phyloP scores from a whole-genome alignment of 2,113 vertebrate species.

The Crotalus tigris region DNA sequence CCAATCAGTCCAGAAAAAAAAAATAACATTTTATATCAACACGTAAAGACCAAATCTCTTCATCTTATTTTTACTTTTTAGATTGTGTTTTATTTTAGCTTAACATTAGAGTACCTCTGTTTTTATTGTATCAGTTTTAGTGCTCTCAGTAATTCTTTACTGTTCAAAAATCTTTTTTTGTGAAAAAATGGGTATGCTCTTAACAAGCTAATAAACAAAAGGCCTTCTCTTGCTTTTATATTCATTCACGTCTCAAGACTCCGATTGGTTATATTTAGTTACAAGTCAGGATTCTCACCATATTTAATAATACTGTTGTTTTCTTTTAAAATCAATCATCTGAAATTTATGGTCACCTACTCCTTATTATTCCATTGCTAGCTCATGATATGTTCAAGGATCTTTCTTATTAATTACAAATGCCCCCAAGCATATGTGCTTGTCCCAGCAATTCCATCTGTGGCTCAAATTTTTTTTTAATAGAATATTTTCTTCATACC shows the following conservation, averaged over 20 bases:
- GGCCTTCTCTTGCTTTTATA: background rate
- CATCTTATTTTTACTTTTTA: background rate
- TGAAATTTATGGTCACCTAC: background rate
- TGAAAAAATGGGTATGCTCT: background rate
- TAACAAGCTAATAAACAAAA: background rate
- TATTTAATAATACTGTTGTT: background rate
- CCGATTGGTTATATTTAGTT: background rate
- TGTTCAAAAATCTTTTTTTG: background rate
- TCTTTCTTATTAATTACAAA: constrained; percentile 2
- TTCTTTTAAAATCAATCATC: background rate
- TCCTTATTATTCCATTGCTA: background rate
- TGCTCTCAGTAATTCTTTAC: background rate
- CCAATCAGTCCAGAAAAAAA: background rate
- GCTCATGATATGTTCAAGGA: background rate
- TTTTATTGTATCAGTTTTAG: background rate
- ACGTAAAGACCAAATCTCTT: background rate
- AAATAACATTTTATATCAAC: background rate
- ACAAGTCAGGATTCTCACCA: constrained; percentile 1
- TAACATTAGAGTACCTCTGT: background rate
- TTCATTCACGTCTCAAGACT: background rate
- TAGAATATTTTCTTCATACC: constrained; percentile 14
- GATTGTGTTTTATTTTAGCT: background rate
- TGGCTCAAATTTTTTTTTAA: constrained; percentile 5
- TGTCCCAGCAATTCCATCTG: background rate
- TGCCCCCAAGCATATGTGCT: background rate